Base-by-base conservation (phyloP, 1,140 invertebrate genomes). In the Agraylea sexmaculata region DNA sequence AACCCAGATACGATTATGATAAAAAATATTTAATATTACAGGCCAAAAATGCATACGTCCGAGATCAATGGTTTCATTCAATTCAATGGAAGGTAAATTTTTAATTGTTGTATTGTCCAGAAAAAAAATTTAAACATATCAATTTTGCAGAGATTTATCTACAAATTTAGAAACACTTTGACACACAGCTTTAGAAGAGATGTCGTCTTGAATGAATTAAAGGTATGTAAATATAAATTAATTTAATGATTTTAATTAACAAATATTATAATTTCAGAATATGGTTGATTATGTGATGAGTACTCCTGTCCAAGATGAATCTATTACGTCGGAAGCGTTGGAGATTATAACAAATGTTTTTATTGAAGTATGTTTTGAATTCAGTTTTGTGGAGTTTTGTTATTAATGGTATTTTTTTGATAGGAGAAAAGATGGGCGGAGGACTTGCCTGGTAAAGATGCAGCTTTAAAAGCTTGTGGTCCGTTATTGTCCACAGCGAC, bases 31-130 rank as follows among this genome's bases (percentile, higher is more conserved):
- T 62, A 71, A 48, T 33, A 38, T 62, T 62, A 36, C 52, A 68
- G 77, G 79, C 80, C 15, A 82, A 77, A 51, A 85, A 84, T 56
- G 72, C 77, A 22, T 85, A 87, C 52, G 74, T 80, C 6, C 69
- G 85, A 56, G 83, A 88, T 65, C 85, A 87, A 56, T 87, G 84
- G 83, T 78, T 80, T 50, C 75, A 87, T 57, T 87, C 85, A 27
- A 83, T 88, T 52, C 63, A 78, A 36, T 88, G 84, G 83, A 84
- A 83, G 73, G 83, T 87, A 68, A 71, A 38, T 36, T 30, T 44
- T n/a, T 18, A 2, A 12, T 37, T 13, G 20, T 37, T 12, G 18
- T 31, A 34, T 35, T 32, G 11, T 37, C 33, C 22, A 13, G 30
- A 22, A 22, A 46, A 35, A 25, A 22, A 32, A 13, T 34, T 38